Base-by-base conservation (phyloP, 1,140 invertebrate genomes). In the Armadillidium nasatum region DNA sequence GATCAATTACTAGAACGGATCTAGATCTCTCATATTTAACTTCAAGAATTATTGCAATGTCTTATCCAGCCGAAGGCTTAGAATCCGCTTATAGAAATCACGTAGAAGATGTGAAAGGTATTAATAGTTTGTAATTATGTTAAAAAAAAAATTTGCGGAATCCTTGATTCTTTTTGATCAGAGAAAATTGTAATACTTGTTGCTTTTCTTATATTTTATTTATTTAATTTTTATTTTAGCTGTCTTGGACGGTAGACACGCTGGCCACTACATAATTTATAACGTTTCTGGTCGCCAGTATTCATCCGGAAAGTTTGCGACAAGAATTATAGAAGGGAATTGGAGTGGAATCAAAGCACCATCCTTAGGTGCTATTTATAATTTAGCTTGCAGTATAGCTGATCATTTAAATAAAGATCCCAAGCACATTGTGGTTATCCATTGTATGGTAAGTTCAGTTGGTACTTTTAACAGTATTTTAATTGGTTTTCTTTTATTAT, bases 61-160 rank as follows among this genome's bases (percentile, higher is more conserved):
- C 94, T 7, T 96, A 91, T 85, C 94, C 95, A 2, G 94, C 93
- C 10, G 94, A 97, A 84, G 94, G 95, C 10, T 87, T 97, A n/a
- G 94, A 97, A 83, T 94, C 94, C 11, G 90, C 94, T 4, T 94
- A 95, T 83, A 91, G 93, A 83, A 97, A 97, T 85, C 93, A 95
- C 83, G 92, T 96, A 72, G 95, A 97, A 82, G 95, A 97, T 84
- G 94, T 97, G 0, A 88, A 89, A 81, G 89, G 87, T 23, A 91
- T 90, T 79, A 33, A 33, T 6, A 33, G 33, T 6, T 33, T 33
- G 33, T 33, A 33, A 33, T 33, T 33, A 33, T 1, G 33, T 1
- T 33, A 33, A 33, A 33, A n/a, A n/a, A n/a, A n/a, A n/a, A n/a
- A n/a, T n/a, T n/a, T n/a, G n/a, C n/a, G n/a, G n/a, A n/a, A n/a